These are phyloP conservation scores for Troides helena DNA, from an alignment of 2,888 invertebrate species.

Conservation along the genomic window DNA sequence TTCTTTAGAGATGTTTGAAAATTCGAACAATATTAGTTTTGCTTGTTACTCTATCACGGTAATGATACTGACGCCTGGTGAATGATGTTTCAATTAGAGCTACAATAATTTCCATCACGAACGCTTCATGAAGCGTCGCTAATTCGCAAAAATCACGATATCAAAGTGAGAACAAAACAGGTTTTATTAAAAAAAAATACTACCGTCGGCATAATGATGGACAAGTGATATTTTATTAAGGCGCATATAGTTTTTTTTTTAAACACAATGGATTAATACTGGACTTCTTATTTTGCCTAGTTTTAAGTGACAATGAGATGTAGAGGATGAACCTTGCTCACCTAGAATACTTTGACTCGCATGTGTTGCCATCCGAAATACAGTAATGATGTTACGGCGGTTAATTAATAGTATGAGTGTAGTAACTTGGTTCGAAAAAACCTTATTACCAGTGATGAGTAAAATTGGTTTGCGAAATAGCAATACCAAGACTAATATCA, in stretches of 20 bases:
- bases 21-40: neutral
- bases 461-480: too few species aligned
- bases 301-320: too few species aligned
- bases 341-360: too few species aligned
- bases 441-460: too few species aligned
- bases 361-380: too few species aligned
- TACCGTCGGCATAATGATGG: neutral
- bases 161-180: conserved; percentile 37
- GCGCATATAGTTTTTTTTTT: neutral
- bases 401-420: too few species aligned
- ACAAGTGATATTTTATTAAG: neutral
- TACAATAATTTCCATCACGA: conserved; percentile 66
- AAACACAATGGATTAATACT: too few species aligned
- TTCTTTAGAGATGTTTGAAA: neutral
- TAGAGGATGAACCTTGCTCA: too few species aligned
- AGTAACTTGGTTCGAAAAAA: too few species aligned
- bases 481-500: too few species aligned
- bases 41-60: conserved; percentile 26
- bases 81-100: conserved; percentile 71
- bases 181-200: conserved; percentile 18
- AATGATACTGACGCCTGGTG: conserved; percentile 37
- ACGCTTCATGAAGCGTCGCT: conserved; percentile 51
- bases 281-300: too few species aligned
- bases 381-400: too few species aligned
- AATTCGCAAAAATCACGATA: conserved; percentile 61